Conservation (phyloP, 2,113 vertebrate species). For the Xyliphius kryptos region DNA sequence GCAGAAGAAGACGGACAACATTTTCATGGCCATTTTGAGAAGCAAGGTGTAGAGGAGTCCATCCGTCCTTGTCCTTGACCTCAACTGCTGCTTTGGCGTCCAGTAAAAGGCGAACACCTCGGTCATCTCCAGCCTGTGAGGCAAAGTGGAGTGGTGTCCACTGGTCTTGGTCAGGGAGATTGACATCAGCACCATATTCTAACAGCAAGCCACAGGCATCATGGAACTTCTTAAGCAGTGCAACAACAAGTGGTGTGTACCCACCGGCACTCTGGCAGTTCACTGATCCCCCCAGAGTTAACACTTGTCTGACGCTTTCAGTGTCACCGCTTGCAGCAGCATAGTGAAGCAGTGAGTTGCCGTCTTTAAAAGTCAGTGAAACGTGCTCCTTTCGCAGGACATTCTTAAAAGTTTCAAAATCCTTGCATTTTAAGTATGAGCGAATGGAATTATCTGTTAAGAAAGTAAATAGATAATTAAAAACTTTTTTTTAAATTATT, state of each 20-base stretch:
- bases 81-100: conserved; percentile 60
- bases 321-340: conserved; percentile 61
- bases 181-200: conserved; percentile 50
- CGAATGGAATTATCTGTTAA: conserved; percentile 38
- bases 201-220: conserved; percentile 65
- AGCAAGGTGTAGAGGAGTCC: conserved; percentile 78
- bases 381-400: conserved; percentile 53
- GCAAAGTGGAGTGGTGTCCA: conserved; percentile 78
- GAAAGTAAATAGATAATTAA: background rate
- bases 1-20: conserved; percentile 70
- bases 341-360: conserved; percentile 68
- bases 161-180: conserved; percentile 61
- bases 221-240: conserved; percentile 60
- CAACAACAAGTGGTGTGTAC: conserved; percentile 70
- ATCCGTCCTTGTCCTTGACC: conserved; percentile 61
- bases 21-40: conserved; percentile 79
- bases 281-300: conserved; percentile 59
- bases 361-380: conserved; percentile 40
- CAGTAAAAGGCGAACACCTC: conserved; percentile 59
- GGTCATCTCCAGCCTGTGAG: conserved; percentile 74
- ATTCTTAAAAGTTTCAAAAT: conserved; percentile 59
- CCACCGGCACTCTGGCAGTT: conserved; percentile 60
- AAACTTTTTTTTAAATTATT: no score
- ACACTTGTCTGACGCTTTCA: conserved; percentile 61
- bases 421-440: conserved; percentile 50